phyloP scores from a whole-genome alignment of 1,140 invertebrate species.

The Saxidomus purpurata region DNA sequence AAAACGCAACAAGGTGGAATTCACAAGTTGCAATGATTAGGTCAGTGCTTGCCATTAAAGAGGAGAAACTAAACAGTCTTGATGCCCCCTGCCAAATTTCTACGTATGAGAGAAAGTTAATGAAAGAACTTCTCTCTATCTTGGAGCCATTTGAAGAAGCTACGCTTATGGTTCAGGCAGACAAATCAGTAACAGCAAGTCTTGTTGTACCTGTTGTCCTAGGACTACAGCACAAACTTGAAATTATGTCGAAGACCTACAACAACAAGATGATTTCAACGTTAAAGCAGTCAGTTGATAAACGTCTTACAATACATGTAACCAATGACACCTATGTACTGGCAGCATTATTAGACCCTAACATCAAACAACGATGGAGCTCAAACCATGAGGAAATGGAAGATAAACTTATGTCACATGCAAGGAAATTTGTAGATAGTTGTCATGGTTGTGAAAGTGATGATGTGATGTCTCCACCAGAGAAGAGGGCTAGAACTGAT shows the following conservation, averaged over 20 bases:
- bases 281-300: neutral
- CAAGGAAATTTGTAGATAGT: neutral
- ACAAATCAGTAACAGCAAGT: neutral
- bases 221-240: neutral
- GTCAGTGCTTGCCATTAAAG: conserved; percentile 38
- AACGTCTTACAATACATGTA: neutral
- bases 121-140: neutral
- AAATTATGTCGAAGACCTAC: neutral
- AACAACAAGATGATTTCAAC: neutral
- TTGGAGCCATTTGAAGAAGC: conserved; percentile 7
- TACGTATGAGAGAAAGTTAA: conserved; percentile 3
- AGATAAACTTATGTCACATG: neutral
- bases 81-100: neutral
- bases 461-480: no score
- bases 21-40: conserved; percentile 59
- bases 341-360: neutral
- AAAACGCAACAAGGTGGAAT: conserved; percentile 62
- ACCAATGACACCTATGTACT: neutral
- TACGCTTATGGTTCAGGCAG: neutral
- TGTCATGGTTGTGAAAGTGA: no score
- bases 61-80: conserved; percentile 16
- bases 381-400: neutral
- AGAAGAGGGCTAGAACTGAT: no score
- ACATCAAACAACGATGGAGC: neutral
- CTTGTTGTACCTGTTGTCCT: neutral